phyloP scores from a whole-genome alignment of 2,113 vertebrate species.

The Barnardius zonarius region DNA sequence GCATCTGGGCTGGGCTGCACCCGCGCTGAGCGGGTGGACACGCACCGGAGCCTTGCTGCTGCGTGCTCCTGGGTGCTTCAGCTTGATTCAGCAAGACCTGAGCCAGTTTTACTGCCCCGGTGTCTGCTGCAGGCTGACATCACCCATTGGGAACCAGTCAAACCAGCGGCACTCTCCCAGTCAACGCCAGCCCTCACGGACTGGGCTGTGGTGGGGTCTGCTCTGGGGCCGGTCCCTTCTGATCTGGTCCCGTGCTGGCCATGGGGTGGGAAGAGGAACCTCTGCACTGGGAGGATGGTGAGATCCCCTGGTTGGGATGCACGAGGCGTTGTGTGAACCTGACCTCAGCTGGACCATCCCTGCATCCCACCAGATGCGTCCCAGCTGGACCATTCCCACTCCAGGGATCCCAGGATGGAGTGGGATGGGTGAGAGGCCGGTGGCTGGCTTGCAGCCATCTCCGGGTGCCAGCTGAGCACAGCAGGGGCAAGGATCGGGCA shows the following conservation, averaged over 20 bases:
- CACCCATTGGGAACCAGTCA: neutral
- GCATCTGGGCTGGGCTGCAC: neutral
- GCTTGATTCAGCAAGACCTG: constrained; percentile 44
- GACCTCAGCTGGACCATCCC: neutral
- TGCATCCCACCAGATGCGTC: fast-evolving
- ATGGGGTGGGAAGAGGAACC: neutral
- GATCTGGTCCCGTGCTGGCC: fast-evolving
- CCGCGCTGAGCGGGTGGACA: neutral
- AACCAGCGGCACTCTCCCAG: neutral
- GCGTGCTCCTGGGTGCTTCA: neutral
- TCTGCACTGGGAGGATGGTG: neutral
- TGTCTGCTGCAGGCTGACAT: constrained; percentile 21
- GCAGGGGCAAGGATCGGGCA: neutral
- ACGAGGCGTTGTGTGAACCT: fast-evolving
- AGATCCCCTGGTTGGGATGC: fast-evolving
- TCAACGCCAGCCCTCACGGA: neutral
- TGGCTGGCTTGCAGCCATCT: neutral
- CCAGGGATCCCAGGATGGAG: neutral
- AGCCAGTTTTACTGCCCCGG: neutral
- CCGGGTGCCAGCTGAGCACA: neutral
- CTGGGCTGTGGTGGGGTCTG: neutral
- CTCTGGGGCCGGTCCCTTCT: neutral
- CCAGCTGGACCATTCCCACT: fast-evolving
- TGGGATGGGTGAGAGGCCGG: fast-evolving
- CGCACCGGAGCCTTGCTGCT: neutral